Base-by-base conservation (phyloP, 2,888 invertebrate genomes). In the Ormyrus rosae region DNA sequence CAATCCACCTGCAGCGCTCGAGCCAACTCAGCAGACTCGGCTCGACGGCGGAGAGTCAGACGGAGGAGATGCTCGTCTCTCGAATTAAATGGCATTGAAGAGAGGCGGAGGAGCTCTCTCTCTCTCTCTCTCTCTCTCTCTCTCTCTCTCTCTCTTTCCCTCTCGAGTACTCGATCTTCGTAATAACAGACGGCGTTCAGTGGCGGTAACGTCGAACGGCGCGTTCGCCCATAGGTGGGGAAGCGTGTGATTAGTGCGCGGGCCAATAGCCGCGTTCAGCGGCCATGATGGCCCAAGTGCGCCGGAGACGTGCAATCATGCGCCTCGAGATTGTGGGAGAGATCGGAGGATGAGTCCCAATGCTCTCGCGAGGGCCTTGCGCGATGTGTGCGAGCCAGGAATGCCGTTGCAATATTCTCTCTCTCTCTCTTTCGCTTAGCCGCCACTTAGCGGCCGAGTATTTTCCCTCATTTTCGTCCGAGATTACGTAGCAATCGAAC, bases 271-370 rank as follows among this genome's bases (percentile, higher is more conserved):
- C 84, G 88, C 86, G 87, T 87, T 85, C 85, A 89, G 90, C 90
- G 89, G 90, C 90, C 90, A 90, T 90, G 89, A 90, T 90, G 90
- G 88, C 89, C 90, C 90, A 87, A 89, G 90, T 89, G 89, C 56
- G 69, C 50, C 85, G 85, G 88, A 90, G 90, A 90, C 90, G 89
- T 90, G 90, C 90, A 90, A 90, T 90, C 90, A 90, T 86, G 88
- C 87, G 85, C 84, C 83, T 84, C 85, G 78, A 78, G 75, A 81
- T 81, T 81, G 75, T 75, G 73, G 70, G 70, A 70, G 80, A 78
- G 60, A 64, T 78, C 48, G 53, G 19, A 50, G 61, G 48, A 34
- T 34, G 34, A 34, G 34, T 34, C 34, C 34, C 34, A 34, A 34
- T 34, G n/a, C 19, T 50, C 60, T 50, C 60, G 53, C 3, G 55